Evolutionary conservation across 2,797 vertebrate species (phyloP).

Genomic region (Serranus cabrilla): DNA sequence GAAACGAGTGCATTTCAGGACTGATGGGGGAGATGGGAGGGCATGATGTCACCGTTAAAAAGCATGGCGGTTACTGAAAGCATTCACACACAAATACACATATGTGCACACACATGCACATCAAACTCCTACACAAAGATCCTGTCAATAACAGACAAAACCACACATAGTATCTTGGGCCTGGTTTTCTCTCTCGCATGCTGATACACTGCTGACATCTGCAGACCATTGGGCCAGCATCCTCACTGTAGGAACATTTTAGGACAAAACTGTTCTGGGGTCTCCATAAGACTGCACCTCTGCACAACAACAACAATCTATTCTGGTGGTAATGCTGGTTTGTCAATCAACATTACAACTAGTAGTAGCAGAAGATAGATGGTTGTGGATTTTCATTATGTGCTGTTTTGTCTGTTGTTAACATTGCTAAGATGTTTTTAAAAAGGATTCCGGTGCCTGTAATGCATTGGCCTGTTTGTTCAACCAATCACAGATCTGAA

Average conservation of each 20-base stretch:
- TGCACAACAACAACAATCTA: too few species aligned
- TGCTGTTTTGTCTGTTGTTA: too few species aligned
- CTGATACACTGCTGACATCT: neutral
- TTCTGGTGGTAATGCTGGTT: too few species aligned
- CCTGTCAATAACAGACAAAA: neutral
- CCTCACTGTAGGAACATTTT: neutral
- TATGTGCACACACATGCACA: neutral
- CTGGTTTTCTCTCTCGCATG: neutral
- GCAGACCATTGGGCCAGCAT: neutral
- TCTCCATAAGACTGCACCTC: neutral
- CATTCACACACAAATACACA: neutral
- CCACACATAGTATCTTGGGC: neutral
- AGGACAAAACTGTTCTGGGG: too few species aligned
- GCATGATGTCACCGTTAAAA: neutral
- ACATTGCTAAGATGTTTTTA: too few species aligned
- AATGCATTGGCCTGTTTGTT: too few species aligned
- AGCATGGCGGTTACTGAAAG: neutral
- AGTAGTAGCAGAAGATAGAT: too few species aligned
- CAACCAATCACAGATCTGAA: too few species aligned
- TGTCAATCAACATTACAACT: too few species aligned
- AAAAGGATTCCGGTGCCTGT: too few species aligned
- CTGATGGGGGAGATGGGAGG: conserved; percentile 30
- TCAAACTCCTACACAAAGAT: neutral
- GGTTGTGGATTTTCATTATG: too few species aligned
- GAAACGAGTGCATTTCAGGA: conserved; percentile 33